phyloP scores from a whole-genome alignment of 2,113 vertebrate species.

The Grus americana region DNA sequence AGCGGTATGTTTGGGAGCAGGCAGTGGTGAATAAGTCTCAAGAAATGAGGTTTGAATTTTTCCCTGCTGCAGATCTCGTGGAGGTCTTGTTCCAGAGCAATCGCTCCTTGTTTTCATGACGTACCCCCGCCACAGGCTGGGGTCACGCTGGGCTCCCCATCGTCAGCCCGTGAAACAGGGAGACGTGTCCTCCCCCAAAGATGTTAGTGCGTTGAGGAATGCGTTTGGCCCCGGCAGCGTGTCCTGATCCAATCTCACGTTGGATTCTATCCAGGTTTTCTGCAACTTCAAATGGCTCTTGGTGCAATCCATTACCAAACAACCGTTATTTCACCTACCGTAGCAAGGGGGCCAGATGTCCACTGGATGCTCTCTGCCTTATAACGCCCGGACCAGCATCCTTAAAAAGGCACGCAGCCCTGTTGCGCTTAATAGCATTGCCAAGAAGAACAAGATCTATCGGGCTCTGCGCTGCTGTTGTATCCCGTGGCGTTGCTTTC shows the following conservation, averaged over 20 bases:
- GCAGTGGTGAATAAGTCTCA: background rate
- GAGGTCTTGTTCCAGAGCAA: background rate
- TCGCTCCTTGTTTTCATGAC: accelerated
- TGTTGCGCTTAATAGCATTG: background rate
- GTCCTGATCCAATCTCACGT: background rate
- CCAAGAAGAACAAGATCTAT: background rate
- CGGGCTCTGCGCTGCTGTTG: background rate
- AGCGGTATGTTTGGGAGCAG: background rate
- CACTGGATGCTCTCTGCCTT: background rate
- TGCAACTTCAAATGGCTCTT: background rate
- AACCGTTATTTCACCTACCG: accelerated
- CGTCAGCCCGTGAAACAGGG: background rate
- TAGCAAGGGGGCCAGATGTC: background rate
- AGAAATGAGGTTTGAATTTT: background rate
- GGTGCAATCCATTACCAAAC: background rate
- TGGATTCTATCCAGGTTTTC: constrained; percentile 26
- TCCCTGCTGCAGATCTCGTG: background rate
- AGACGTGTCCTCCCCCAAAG: background rate
- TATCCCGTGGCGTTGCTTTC: background rate
- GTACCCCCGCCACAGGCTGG: background rate
- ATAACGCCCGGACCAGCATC: background rate
- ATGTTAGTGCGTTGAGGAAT: background rate
- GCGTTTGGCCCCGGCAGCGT: accelerated
- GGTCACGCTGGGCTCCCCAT: background rate
- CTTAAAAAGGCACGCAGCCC: background rate